Evolutionary conservation across 64 coral and sea anemone genomes (phyloP).

Genomic region (Orbicella faveolata): DNA sequence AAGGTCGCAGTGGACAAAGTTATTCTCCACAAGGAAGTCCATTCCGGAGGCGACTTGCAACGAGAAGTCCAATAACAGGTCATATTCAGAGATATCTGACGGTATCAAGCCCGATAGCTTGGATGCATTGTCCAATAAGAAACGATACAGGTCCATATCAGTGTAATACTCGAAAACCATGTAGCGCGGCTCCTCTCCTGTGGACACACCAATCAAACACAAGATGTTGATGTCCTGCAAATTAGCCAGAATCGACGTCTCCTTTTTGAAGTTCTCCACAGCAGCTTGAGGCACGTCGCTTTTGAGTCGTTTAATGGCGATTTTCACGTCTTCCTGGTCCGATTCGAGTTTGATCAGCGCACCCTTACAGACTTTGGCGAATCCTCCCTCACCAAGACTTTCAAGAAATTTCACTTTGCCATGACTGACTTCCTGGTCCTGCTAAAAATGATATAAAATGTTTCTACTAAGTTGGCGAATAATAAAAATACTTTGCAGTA

Average conservation of each 20-base stretch:
- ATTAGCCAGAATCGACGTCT: slow-evolving; percentile 64
- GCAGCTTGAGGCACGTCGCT: slow-evolving; percentile 60
- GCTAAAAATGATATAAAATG: background rate
- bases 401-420: slow-evolving; percentile 89
- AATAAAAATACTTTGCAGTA: no score
- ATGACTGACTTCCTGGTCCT: slow-evolving; percentile 72
- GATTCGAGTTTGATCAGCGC: slow-evolving; percentile 65
- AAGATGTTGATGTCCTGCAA: slow-evolving; percentile 93
- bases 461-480: no score
- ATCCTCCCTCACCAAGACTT: slow-evolving; percentile 79
- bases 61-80: slow-evolving; percentile 79
- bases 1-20: slow-evolving; percentile 89
- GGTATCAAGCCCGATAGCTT: slow-evolving; percentile 27
- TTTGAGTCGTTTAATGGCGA: slow-evolving; percentile 87
- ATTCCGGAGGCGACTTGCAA: slow-evolving; percentile 91
- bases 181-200: slow-evolving; percentile 67
- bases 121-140: slow-evolving; percentile 47
- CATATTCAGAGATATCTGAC: slow-evolving; percentile 41
- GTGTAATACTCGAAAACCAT: slow-evolving; percentile 91
- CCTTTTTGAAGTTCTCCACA: slow-evolving; percentile 73
- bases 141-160: slow-evolving; percentile 81
- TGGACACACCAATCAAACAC: slow-evolving; percentile 81
- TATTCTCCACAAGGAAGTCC: slow-evolving; percentile 84
- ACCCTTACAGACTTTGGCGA: slow-evolving; percentile 82
- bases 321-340: slow-evolving; percentile 61